Percentiles rank a stretch among this genome's conserved stretches.
Evolutionary conservation across 2,888 invertebrate species (phyloP).

Genomic region (Anoncus sp.): DNA sequence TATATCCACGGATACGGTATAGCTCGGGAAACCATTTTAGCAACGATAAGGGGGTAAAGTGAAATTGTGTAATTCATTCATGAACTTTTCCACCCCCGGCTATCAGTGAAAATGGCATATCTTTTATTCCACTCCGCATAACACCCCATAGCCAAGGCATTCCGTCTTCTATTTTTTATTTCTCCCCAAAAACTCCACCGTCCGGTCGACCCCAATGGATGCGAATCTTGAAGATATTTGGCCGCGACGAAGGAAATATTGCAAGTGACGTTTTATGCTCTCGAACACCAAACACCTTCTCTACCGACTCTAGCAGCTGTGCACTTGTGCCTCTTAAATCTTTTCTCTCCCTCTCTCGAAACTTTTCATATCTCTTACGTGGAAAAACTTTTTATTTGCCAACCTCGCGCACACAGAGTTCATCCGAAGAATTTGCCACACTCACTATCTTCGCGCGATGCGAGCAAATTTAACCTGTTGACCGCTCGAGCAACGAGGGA

Average conservation of each 20-base stretch:
- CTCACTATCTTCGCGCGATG: slow-evolving; percentile 24
- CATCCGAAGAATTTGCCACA: slow-evolving; percentile 57
- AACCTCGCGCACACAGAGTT: slow-evolving; percentile 27
- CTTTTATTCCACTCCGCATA: slow-evolving; percentile 7
- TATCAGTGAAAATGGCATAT: neutral
- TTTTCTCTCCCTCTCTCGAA: slow-evolving; percentile 14
- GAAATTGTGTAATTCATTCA: slow-evolving; percentile 59
- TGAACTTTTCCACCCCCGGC: slow-evolving; percentile 40
- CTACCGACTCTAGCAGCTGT: slow-evolving; percentile 26
- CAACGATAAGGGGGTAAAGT: slow-evolving; percentile 33
- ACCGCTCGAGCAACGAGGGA: slow-evolving; percentile 14
- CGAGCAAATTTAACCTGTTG: slow-evolving; percentile 64
- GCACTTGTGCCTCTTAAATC: slow-evolving; percentile 23
- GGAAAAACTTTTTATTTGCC: slow-evolving; percentile 56
- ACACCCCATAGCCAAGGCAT: slow-evolving; percentile 13
- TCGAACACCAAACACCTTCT: neutral
- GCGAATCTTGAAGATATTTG: no score
- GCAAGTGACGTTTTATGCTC: slow-evolving; percentile 19
- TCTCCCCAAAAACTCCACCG: slow-evolving; percentile 30
- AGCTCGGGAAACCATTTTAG: slow-evolving; percentile 24
- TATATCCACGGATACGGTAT: neutral
- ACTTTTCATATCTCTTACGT: slow-evolving; percentile 23
- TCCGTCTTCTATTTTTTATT: neutral
- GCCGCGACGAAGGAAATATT: no score
- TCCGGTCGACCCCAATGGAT: no score